phyloP scores from a whole-genome alignment of 2,888 invertebrate species.

The Oligia latruncula region DNA sequence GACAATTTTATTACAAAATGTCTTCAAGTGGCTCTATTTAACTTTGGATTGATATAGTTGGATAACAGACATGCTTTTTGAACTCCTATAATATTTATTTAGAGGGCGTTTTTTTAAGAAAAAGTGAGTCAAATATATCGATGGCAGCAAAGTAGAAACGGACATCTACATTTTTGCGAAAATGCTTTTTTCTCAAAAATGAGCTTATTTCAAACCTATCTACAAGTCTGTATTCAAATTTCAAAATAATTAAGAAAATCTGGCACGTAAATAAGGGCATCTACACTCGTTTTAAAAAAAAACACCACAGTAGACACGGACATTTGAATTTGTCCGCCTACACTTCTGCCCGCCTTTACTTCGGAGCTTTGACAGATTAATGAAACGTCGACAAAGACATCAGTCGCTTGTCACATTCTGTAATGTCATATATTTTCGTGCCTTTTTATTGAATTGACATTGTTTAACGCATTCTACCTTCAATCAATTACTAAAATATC shows the following conservation, averaged over 20 bases:
- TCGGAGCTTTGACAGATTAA: neutral
- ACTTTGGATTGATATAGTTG: slow-evolving; percentile 35
- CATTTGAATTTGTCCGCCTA: neutral
- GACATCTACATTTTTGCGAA: too few species aligned
- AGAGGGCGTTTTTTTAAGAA: neutral
- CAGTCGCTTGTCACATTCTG: neutral
- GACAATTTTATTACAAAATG: slow-evolving; percentile 72
- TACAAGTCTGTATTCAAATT: too few species aligned
- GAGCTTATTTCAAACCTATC: too few species aligned
- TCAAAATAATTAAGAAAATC: too few species aligned
- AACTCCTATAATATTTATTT: neutral
- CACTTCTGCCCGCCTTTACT: slow-evolving; percentile 1
- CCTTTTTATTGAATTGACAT: neutral
- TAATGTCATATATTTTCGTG: neutral
- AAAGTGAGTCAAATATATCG: neutral
- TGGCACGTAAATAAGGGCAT: too few species aligned
- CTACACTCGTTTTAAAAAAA: too few species aligned
- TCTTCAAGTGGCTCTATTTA: slow-evolving; percentile 58
- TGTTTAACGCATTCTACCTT: neutral
- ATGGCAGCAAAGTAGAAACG: too few species aligned
- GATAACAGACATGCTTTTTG: neutral
- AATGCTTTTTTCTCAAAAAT: too few species aligned
- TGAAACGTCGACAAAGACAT: neutral
- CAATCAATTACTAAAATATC: neutral
- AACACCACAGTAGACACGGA: neutral